Evolutionary conservation across 2,113 vertebrate species (phyloP).

Genomic region (Amphiprion ocellaris): DNA sequence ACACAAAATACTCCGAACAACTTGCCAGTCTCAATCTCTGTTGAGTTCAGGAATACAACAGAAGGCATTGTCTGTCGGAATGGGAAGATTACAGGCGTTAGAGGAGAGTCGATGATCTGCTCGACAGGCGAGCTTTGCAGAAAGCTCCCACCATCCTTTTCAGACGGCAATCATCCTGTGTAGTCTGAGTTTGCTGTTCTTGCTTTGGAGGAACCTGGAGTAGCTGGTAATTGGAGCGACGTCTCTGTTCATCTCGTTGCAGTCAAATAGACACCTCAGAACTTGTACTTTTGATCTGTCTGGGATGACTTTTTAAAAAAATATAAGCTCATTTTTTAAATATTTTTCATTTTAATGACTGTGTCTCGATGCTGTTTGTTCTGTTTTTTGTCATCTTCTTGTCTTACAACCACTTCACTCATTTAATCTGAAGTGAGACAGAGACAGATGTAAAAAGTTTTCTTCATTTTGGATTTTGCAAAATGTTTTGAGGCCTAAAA

Average conservation of each 20-base stretch:
- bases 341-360: not conserved
- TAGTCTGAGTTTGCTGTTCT: conserved; percentile 45
- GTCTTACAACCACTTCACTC: not conserved
- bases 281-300: conserved; percentile 5
- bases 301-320: not conserved
- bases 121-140: conserved; percentile 46
- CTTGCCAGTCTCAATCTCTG: conserved; percentile 9
- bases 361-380: not conserved
- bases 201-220: conserved; percentile 46
- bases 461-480: no score
- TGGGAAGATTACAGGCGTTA: conserved; percentile 58
- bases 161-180: conserved; percentile 64
- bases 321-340: not conserved
- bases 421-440: not conserved
- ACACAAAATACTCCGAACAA: not conserved
- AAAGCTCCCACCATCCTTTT: conserved; percentile 41
- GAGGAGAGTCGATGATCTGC: conserved; percentile 55
- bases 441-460: no score
- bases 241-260: conserved; percentile 34
- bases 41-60: conserved; percentile 39
- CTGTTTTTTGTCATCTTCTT: not conserved
- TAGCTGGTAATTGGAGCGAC: conserved; percentile 51
- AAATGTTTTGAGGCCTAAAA: no score
- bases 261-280: conserved; percentile 41
- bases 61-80: conserved; percentile 40